Percentiles rank a stretch among this genome's conserved stretches.
These are phyloP conservation scores for Chinchilla lanigera DNA, from an alignment of 2,113 vertebrate genomes.

Conservation along the genomic window DNA sequence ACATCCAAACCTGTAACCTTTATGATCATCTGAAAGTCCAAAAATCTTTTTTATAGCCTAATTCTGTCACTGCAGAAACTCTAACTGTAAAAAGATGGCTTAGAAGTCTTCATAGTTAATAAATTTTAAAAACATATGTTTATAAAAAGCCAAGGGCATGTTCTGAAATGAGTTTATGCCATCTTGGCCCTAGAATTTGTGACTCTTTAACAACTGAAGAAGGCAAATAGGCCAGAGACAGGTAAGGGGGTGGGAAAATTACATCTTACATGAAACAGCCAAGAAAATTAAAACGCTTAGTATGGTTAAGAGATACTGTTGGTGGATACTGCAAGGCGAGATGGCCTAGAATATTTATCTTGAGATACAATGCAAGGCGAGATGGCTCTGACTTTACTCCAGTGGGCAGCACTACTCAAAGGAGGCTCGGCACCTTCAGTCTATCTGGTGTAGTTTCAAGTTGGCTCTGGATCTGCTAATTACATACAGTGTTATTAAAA, in stretches of 20 bases:
- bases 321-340: neutral
- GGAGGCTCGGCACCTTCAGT: neutral
- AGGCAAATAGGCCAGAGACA: neutral
- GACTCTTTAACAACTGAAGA: neutral
- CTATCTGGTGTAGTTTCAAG: neutral
- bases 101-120: neutral
- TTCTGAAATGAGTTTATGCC: neutral
- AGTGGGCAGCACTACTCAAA: neutral
- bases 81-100: constrained; percentile 15
- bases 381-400: neutral
- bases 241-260: neutral
- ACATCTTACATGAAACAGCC: neutral
- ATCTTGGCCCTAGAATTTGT: neutral
- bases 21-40: neutral
- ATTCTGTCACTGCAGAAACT: neutral
- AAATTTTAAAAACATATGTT: constrained; percentile 4
- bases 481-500: constrained; percentile 12
- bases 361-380: neutral
- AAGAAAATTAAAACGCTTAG: neutral
- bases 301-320: neutral
- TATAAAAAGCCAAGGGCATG: neutral
- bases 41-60: neutral
- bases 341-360: neutral
- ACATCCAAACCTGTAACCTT: neutral
- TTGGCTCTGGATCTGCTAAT: neutral